Conservation (phyloP, 1,140 invertebrate species). For the Drosophila ogumai region DNA sequence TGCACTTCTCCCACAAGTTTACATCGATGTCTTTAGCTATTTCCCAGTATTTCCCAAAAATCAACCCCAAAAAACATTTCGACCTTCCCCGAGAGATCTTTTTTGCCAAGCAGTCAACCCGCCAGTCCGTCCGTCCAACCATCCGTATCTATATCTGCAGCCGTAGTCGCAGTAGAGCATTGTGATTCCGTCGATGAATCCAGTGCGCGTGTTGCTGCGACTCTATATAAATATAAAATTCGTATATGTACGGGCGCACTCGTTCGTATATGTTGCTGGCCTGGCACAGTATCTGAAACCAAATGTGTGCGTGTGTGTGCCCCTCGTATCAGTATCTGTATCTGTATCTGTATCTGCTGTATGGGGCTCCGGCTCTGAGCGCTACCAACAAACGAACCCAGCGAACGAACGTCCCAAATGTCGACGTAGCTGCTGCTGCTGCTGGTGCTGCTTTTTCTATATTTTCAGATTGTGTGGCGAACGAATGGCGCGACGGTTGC, state of each 20-base stretch:
- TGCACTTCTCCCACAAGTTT: background rate
- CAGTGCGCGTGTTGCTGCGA: conserved; percentile 75
- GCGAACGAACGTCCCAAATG: conserved; percentile 75
- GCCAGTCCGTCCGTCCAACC: conserved; percentile 13
- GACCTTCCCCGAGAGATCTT: conserved; percentile 4
- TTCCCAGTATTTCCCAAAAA: conserved; percentile 3
- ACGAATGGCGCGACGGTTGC: conserved; percentile 20
- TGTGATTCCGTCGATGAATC: conserved; percentile 54
- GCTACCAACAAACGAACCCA: conserved; percentile 64
- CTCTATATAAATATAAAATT: conserved; percentile 50
- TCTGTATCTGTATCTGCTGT: conserved; percentile 74
- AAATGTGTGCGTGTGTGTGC: conserved; percentile 26
- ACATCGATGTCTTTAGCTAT: too few species aligned
- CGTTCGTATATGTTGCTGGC: conserved; percentile 30
- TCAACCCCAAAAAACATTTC: conserved; percentile 4
- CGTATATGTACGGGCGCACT: conserved; percentile 19
- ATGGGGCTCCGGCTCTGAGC: conserved; percentile 67
- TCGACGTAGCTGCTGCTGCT: conserved; percentile 52
- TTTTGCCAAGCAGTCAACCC: background rate
- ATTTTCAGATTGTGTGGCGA: conserved; percentile 67
- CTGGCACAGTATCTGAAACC: conserved; percentile 33
- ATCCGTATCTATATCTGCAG: conserved; percentile 43
- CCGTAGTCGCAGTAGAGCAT: conserved; percentile 27
- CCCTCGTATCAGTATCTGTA: conserved; percentile 53
- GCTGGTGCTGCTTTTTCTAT: conserved; percentile 65